Evolutionary conservation across 2,888 invertebrate genomes (phyloP).

Genomic region (Eustalomyia histrio): DNA sequence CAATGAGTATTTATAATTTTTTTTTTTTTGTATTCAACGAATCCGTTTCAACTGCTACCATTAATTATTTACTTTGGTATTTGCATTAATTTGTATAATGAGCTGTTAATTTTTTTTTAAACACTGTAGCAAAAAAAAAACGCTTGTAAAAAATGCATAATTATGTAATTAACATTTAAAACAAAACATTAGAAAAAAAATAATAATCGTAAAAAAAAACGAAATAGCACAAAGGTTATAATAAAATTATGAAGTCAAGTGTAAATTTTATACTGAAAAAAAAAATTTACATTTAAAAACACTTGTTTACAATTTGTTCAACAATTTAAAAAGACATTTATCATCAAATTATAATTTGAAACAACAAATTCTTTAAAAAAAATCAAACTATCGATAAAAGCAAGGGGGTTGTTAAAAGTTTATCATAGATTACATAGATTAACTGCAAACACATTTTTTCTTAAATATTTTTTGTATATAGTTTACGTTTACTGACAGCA

Average conservation of each 20-base stretch:
- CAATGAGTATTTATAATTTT: too few species aligned
- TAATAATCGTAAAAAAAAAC: constrained; percentile 19
- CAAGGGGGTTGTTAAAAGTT: constrained; percentile 1
- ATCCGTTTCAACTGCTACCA: constrained; percentile 68
- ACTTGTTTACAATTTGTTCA: constrained; percentile 51
- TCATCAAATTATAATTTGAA: constrained; percentile 38
- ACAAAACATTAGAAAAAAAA: constrained; percentile 22
- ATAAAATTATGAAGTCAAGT: constrained; percentile 58
- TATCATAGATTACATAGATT: too few species aligned
- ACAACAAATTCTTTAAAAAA: not conserved
- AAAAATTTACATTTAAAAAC: constrained; percentile 55
- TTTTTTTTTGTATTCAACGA: constrained; percentile 13
- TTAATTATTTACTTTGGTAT: constrained; percentile 78
- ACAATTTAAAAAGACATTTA: constrained; percentile 59
- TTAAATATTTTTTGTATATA: too few species aligned
- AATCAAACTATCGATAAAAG: not conserved
- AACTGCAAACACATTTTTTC: too few species aligned
- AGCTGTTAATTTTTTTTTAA: constrained; percentile 60
- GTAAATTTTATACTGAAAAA: constrained; percentile 48
- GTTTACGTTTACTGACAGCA: too few species aligned
- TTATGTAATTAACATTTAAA: constrained; percentile 66
- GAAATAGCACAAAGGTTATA: constrained; percentile 53
- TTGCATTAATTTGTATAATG: constrained; percentile 71
- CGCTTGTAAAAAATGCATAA: constrained; percentile 61
- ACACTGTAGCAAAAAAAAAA: constrained; percentile 24